Base-by-base conservation (phyloP, 1,140 invertebrate genomes). In the Pectinophora gossypiella region DNA sequence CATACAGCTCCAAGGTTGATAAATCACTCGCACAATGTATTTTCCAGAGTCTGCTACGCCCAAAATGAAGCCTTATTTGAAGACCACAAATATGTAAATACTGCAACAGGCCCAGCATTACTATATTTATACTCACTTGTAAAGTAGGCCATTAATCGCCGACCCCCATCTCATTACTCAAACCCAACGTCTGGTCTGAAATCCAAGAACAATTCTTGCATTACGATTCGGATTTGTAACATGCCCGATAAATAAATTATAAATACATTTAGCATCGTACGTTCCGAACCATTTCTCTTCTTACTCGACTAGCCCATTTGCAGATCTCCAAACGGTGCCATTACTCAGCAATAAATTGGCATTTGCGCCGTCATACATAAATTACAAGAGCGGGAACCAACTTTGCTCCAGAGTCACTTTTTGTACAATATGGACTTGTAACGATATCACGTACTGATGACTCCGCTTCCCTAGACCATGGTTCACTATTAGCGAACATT, bases 281-380 rank as follows among this genome's bases (percentile, higher is more conserved):
- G 67, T 77, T 76, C 76, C 55, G 58, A 74, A 74, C 75, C 78
- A 82, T 85, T 86, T 79, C 81, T 85, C 81, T 83, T 80, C 72
- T 75, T 76, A 77, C 73, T 80, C 82, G 73, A 68, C 80, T 80
- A 76, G 77, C 76, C 81, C 77, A 85, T 85, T 87, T 78, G 75
- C 79, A 85, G 83, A 85, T 85, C 76, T 82, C 77, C 73, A 82
- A 85, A 87, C 76, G 72, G 80, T 75, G 74, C 80, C 78, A 85
- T 87, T 87, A 87, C 81, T 87, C 83, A 87, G 76, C 81, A 82
- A 87, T 87, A 87, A 87, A 87, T 87, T 85, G 81, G 83, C 83
- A 84, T 87, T 85, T 85, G 74, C 79, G 81, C 71, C 75, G 83
- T 77, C 81, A 84, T 87, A 85, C 83, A 87, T 87, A 87, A 87